Conservation (phyloP, 2,113 vertebrate genomes). For the Larimichthys crocea region DNA sequence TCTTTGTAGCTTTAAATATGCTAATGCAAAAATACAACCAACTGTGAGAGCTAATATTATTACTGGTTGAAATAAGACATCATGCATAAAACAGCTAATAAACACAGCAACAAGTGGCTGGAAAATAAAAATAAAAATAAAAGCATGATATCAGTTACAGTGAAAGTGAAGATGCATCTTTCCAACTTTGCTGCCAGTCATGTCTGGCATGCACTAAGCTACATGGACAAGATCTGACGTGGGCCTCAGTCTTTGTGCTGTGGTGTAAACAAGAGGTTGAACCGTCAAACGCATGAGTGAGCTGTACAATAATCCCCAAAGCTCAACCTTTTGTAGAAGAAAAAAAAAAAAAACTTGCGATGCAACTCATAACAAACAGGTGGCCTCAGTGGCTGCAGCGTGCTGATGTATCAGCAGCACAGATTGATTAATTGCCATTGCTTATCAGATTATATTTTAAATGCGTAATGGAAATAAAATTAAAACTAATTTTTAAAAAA, state of each 20-base stretch:
- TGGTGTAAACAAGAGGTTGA: slow-evolving; percentile 74
- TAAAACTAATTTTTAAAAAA: background rate
- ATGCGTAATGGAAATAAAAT: background rate
- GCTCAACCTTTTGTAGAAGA: slow-evolving; percentile 40
- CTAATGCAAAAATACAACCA: background rate
- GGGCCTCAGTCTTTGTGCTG: slow-evolving; percentile 75
- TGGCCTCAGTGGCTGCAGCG: slow-evolving; percentile 41
- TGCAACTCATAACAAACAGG: slow-evolving; percentile 62
- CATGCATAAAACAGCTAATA: background rate
- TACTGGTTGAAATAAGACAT: background rate
- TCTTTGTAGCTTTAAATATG: background rate
- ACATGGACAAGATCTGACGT: slow-evolving; percentile 51
- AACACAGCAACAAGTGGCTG: slow-evolving; percentile 17
- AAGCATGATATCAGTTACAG: slow-evolving; percentile 43
- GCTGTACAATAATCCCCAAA: slow-evolving; percentile 61
- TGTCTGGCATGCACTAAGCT: slow-evolving; percentile 46
- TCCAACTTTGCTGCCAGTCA: slow-evolving; percentile 51
- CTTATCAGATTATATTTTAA: slow-evolving; percentile 4
- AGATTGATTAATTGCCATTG: slow-evolving; percentile 28
- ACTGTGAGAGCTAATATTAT: background rate
- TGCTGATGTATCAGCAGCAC: slow-evolving; percentile 24
- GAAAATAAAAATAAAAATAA: background rate
- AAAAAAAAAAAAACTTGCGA: background rate
- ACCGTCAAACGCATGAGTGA: slow-evolving; percentile 75
- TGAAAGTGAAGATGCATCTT: slow-evolving; percentile 51